Percentiles rank a stretch among this genome's conserved stretches.
Conservation (phyloP, 1,140 invertebrate species). For the Apis florea region DNA sequence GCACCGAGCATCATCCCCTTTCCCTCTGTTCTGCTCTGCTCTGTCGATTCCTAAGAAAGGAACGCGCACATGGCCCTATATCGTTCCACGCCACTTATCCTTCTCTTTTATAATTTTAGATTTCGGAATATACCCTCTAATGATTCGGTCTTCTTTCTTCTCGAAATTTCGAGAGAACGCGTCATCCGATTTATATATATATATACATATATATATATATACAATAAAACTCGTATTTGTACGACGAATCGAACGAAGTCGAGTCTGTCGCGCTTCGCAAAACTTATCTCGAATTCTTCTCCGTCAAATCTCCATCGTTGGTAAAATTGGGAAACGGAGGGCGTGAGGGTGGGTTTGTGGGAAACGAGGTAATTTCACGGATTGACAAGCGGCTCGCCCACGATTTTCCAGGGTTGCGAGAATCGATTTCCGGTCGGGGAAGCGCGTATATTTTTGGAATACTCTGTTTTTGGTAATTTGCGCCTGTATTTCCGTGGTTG, state of each 20-base stretch:
- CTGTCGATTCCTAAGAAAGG: conserved; percentile 66
- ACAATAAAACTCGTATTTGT: too few relatives aligned
- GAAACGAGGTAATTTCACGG: conserved; percentile 56
- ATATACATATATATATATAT: too few relatives aligned
- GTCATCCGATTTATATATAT: not conserved
- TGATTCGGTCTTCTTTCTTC: conserved; percentile 64
- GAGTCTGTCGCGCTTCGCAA: not conserved
- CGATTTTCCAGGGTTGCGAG: conserved; percentile 52
- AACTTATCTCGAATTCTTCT: not conserved
- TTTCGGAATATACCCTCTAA: conserved; percentile 65
- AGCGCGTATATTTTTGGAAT: conserved; percentile 25
- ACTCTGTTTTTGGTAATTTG: conserved; percentile 66
- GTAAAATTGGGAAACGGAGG: conserved; percentile 30
- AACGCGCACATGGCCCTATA: conserved; percentile 75
- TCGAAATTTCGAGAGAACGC: conserved; percentile 39
- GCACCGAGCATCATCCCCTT: conserved; percentile 59
- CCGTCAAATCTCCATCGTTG: not conserved
- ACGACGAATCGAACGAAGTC: not conserved
- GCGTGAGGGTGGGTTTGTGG: conserved; percentile 55
- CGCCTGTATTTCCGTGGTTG: conserved; percentile 42
- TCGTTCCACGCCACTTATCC: conserved; percentile 68
- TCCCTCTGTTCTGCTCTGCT: conserved; percentile 37
- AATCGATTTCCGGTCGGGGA: conserved; percentile 15
- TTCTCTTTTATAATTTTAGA: conserved; percentile 76
- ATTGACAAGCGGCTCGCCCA: conserved; percentile 21